These are phyloP conservation scores for Orycteropus afer DNA, from an alignment of 2,113 vertebrate species.

Conservation along the genomic window DNA sequence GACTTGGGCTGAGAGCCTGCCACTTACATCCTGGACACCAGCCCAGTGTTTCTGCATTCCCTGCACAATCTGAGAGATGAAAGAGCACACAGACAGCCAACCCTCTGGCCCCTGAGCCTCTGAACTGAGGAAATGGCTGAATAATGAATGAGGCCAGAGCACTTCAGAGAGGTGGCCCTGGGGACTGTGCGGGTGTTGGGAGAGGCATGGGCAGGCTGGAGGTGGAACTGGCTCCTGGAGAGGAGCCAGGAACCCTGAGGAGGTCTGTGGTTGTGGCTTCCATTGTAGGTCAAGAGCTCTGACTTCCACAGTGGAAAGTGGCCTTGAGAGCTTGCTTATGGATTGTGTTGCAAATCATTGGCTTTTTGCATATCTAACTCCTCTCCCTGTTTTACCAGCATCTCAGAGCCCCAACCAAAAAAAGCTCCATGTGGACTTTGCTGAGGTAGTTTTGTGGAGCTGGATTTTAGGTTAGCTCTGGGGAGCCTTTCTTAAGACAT, in stretches of 20 bases:
- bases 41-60: constrained; percentile 48
- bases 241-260: neutral
- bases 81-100: constrained; percentile 38
- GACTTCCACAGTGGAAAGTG: neutral
- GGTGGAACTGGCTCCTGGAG: neutral
- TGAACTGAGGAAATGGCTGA: constrained; percentile 63
- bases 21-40: neutral
- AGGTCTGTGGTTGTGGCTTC: neutral
- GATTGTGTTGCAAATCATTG: neutral
- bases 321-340: accelerated
- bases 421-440: neutral
- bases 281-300: neutral
- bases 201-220: neutral
- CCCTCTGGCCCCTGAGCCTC: constrained; percentile 56
- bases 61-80: constrained; percentile 1
- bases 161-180: constrained; percentile 65
- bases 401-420: neutral
- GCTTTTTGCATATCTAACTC: neutral
- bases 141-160: constrained; percentile 66
- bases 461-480: neutral
- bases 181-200: neutral
- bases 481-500: neutral
- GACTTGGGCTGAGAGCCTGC: neutral
- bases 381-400: neutral
- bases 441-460: neutral